Conservation (phyloP, 2,888 invertebrate species). For the Cosmopolites sordidus region DNA sequence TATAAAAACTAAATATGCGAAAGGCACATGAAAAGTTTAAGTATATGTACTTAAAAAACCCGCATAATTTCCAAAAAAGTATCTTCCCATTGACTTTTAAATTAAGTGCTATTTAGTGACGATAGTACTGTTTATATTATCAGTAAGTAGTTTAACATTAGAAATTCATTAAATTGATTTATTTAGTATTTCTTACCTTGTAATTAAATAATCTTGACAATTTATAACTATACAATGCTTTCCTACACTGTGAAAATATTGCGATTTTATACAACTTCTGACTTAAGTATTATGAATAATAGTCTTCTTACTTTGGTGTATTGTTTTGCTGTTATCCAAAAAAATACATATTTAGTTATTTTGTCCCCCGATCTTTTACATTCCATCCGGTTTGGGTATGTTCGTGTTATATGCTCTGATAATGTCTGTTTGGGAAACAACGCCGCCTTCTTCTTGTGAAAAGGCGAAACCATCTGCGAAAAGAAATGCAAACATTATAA, state of each 20-base stretch:
- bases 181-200: too few species aligned
- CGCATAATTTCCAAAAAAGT: not conserved
- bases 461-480: conserved; percentile 92
- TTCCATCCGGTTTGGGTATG: conserved; percentile 72
- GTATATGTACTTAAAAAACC: not conserved
- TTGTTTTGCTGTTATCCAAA: too few species aligned
- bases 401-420: conserved; percentile 96
- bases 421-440: conserved; percentile 89
- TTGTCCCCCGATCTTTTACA: conserved; percentile 27
- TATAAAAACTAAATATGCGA: conserved; percentile 20
- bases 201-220: too few species aligned
- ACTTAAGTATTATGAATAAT: too few species aligned
- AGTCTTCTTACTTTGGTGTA: too few species aligned
- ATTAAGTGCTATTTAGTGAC: not conserved
- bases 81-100: not conserved
- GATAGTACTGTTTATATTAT: not conserved
- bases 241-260: too few species aligned
- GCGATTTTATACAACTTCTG: too few species aligned
- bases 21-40: conserved; percentile 22
- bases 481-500: not conserved
- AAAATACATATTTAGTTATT: too few species aligned
- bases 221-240: too few species aligned
- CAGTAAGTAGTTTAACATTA: too few species aligned
- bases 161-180: too few species aligned
- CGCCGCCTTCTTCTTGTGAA: conserved; percentile 98